Base-by-base conservation (phyloP, 1,140 invertebrate species). In the Liolophura sinensis region DNA sequence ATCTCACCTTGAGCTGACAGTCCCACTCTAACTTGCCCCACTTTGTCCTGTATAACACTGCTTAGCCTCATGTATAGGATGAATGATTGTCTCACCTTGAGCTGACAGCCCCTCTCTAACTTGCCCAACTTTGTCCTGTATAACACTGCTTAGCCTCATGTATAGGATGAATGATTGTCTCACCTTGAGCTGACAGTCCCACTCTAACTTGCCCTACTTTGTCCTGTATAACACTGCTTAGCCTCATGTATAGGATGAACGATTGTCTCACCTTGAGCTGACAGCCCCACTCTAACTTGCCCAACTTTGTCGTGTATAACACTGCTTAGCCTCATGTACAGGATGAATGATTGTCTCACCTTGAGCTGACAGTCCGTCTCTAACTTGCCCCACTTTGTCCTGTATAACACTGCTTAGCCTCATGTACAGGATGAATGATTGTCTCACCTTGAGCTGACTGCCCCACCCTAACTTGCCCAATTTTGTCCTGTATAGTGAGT, bases 101-200 rank as follows among this genome's bases (percentile, higher is more conserved):
- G 16, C 22, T n/a, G 46, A 55, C 16, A 14, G 27, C 20, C 5
- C n/a, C 22, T 12, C n/a, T 60, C 24, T 58, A 14, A 24, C 14
- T 51, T 47, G 60, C 6, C 40, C 50, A 24, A 58, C 61, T 27
- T 22, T 31, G 5, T 12, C 48, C 31, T 40, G 31, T 40, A 62
- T 49, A 58, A 31, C 58, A 50, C 52, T 5, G n/a, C 9, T 14
- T 14, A 63, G 40, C 5, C 14, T 5, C 56, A 60, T 5, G 15
- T 18, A 20, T 11, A 49, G 12, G 3, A 18, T 14, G 4, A 62
- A 9, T 47, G 24, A 16, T 20, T 18, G 3, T 31, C 65, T 68
- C 63, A 78, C 78, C 76, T 70, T 73, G 65, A 55, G 63, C 51
- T 24, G 60, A 72, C 51, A 77, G 75, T 9, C 78, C 78, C 9